Evolutionary conservation across 2,797 vertebrate species (phyloP), one percentile per base, ranked within the genome.

Genomic region (Artibeus lituratus): DNA sequence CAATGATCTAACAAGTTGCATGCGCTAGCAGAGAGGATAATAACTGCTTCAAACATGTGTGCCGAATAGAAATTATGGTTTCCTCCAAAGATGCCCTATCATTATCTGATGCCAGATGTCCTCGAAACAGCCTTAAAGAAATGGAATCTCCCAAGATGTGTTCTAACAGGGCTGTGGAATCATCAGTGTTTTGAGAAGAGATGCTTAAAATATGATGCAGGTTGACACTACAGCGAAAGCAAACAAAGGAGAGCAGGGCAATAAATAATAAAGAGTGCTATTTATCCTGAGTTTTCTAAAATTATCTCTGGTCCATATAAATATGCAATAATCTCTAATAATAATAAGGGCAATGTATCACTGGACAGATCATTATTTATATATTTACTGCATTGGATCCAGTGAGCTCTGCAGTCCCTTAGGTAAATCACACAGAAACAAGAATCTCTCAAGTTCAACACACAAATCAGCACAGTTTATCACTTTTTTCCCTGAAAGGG

Each of bases 211-310:
- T 80, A 96, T 95, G 90, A 96, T 57, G 96, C 84, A 93, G 94
- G 97, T 95, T 98, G 96, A 96, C 80, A 94, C 26, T 81, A 76
- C 22, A 47, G 97, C 70, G 97, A 98, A 97, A 96, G 98, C 96
- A 98, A 98, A 98, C 97, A 98, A 93, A 98, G 94, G 84, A 96
- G 80, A 97, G 92, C 78, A 89, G 0, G 55, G 95, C 88, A 88
- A 97, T 97, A 98, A 98, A 98, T 98, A 96, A 97, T 97, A 93
- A 76, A 93, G 94, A 96, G 98, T 97, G 96, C 91, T 97, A 96
- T 98, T 98, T 97, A 97, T 91, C 89, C 91, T 96, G 96, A 98
- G 89, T 97, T 98, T 97, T 94, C 90, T 97, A 80, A 97, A 98
- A 97, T 92, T 94, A 98, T 97, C 97, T 96, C 82, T 78, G 59